Percentiles rank a stretch among this genome's conserved stretches.
These are phyloP conservation scores for Lordiphosa fenestrarum DNA, from an alignment of 2,888 invertebrate genomes.

Conservation along the genomic window DNA sequence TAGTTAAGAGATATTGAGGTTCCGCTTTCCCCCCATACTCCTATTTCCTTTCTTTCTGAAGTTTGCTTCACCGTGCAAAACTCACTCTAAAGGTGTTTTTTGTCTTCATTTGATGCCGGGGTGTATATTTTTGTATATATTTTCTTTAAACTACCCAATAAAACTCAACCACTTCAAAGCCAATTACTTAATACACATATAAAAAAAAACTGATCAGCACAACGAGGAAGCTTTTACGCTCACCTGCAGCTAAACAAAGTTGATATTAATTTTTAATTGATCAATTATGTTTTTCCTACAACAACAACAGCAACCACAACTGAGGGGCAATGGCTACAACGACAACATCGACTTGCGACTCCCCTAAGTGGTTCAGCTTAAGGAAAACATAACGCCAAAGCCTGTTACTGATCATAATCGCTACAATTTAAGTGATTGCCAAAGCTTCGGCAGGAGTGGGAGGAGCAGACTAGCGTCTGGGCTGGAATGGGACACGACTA, in stretches of 20 bases:
- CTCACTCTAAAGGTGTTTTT: too few species aligned
- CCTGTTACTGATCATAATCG: conserved; percentile 67
- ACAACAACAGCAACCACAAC: conserved; percentile 16
- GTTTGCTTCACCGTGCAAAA: too few species aligned
- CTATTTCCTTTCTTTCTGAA: too few species aligned
- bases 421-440: conserved; percentile 69
- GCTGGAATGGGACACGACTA: conserved; percentile 17
- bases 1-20: too few species aligned
- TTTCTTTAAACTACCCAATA: too few species aligned
- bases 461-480: conserved; percentile 24
- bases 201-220: conserved; percentile 1
- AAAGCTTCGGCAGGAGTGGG: conserved; percentile 24
- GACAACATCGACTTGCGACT: conserved; percentile 7
- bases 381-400: conserved; percentile 52
- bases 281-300: conserved; percentile 54
- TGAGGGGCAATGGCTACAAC: conserved; percentile 3
- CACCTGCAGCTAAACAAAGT: conserved; percentile 61
- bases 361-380: conserved; percentile 39
- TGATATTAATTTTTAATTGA: conserved; percentile 71
- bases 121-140: too few species aligned
- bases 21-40: too few species aligned
- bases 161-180: too few species aligned
- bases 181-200: conserved; percentile 1
- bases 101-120: too few species aligned
- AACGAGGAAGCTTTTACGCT: conserved; percentile 48